phyloP scores from a whole-genome alignment of 2,888 invertebrate species.

The Caenorhabditis panamensis region DNA sequence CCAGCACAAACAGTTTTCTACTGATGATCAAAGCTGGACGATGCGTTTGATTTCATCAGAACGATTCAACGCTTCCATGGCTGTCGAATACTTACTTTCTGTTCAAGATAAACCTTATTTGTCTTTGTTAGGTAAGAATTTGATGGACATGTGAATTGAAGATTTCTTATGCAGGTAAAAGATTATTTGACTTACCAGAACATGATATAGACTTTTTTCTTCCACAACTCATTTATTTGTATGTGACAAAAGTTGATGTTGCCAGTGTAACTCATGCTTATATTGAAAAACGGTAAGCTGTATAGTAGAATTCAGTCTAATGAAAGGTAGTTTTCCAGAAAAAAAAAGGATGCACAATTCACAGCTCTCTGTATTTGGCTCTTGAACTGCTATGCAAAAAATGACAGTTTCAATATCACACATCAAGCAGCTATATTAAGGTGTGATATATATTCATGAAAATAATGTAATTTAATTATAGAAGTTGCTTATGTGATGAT shows the following conservation, averaged over 20 bases:
- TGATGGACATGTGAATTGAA: not conserved
- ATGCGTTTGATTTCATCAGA: conserved; percentile 96
- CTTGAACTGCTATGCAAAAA: conserved; percentile 93
- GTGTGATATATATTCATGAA: conserved; percentile 21
- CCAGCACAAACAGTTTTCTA: not conserved
- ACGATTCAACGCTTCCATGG: conserved; percentile 97
- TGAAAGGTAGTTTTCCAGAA: conserved; percentile 82
- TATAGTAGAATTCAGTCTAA: not conserved
- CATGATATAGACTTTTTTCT: conserved; percentile 96
- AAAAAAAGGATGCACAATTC: conserved; percentile 95
- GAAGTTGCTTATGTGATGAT: not conserved
- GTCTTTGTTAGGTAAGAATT: conserved; percentile 89
- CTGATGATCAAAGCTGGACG: conserved; percentile 83
- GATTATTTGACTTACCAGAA: conserved; percentile 94
- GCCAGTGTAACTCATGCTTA: conserved; percentile 94
- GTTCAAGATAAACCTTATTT: conserved; percentile 98
- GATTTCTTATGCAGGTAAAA: conserved; percentile 86
- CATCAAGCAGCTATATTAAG: conserved; percentile 57
- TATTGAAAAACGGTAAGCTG: conserved; percentile 86
- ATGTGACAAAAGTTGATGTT: conserved; percentile 96
- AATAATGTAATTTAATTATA: not conserved
- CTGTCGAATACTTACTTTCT: conserved; percentile 96
- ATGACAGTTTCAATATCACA: conserved; percentile 77
- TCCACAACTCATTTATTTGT: conserved; percentile 98
- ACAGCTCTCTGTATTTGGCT: conserved; percentile 96